phyloP scores from a whole-genome alignment of 2,113 vertebrate species.

The Phaethon lepturus region DNA sequence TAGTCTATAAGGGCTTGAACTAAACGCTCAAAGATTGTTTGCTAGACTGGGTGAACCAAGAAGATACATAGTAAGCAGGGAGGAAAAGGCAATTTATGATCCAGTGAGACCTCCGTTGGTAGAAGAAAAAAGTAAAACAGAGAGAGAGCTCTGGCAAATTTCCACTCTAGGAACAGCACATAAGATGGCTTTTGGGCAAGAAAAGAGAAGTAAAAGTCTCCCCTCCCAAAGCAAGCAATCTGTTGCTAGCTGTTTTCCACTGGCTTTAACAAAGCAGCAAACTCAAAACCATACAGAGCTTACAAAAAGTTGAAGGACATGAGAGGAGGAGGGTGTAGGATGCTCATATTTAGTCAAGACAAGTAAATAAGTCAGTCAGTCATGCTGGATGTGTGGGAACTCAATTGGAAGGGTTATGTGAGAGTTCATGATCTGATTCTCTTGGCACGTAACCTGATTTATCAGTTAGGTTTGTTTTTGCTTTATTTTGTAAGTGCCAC shows the following conservation, averaged over 20 bases:
- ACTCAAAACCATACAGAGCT: not conserved
- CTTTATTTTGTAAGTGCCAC: not conserved
- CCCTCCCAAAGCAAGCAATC: not conserved
- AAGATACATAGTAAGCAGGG: not conserved
- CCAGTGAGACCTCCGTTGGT: not conserved
- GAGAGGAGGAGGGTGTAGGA: not conserved
- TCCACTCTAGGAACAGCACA: not conserved
- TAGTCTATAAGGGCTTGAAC: not conserved
- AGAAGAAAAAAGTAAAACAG: not conserved
- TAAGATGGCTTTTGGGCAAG: not conserved
- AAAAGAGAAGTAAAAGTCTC: not conserved
- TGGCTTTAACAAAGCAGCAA: not conserved
- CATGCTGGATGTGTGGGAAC: accelerated
- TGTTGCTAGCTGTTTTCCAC: not conserved
- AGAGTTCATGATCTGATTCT: not conserved
- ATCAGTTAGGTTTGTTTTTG: accelerated
- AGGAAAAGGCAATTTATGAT: not conserved
- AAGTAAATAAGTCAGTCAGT: not conserved
- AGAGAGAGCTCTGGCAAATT: not conserved
- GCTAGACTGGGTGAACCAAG: not conserved
- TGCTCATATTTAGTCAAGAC: not conserved
- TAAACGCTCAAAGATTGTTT: not conserved
- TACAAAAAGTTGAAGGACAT: not conserved
- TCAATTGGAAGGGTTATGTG: accelerated
- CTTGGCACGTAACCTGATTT: not conserved